Percentiles rank a stretch among this genome's conserved stretches.
phyloP scores from a whole-genome alignment of 2,797 vertebrate species.

The Gymnopithys bicolor region DNA sequence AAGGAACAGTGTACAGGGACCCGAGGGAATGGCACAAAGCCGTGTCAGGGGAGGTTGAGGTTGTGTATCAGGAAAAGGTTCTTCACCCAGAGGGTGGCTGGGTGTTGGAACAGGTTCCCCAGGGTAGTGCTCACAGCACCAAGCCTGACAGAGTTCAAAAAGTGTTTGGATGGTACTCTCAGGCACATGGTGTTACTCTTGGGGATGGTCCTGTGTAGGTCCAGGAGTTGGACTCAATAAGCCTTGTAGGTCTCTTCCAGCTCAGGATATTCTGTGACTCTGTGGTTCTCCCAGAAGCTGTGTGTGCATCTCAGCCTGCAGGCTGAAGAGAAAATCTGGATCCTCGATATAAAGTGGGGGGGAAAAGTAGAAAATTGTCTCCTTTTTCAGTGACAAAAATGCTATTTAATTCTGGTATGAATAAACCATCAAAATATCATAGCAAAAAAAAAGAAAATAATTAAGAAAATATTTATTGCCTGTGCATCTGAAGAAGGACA shows the following conservation, averaged over 20 bases:
- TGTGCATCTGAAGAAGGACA: neutral
- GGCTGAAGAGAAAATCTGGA: neutral
- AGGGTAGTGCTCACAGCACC: too few relatives aligned
- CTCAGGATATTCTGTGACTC: neutral
- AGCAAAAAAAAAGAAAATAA: neutral
- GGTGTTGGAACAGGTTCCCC: too few relatives aligned
- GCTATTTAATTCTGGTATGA: neutral
- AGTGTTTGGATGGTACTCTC: too few relatives aligned
- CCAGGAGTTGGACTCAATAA: accelerated
- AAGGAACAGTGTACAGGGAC: neutral
- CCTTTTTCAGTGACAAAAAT: neutral
- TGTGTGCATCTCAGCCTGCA: neutral
- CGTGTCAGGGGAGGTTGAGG: too few relatives aligned
- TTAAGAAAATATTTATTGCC: neutral
- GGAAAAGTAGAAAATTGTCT: neutral
- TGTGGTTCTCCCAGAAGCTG: neutral
- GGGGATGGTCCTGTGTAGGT: neutral
- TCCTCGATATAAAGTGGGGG: neutral
- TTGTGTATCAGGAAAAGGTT: neutral
- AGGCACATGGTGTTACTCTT: too few relatives aligned
- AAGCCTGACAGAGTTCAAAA: too few relatives aligned
- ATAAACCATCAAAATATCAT: neutral
- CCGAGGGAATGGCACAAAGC: neutral
- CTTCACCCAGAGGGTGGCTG: too few relatives aligned
- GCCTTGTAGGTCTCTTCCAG: neutral